A percentile compares a stretch with the other conserved stretches of the same genome.
phyloP scores from a whole-genome alignment of 2,113 vertebrate species.

The Poeciliopsis prolifica region DNA sequence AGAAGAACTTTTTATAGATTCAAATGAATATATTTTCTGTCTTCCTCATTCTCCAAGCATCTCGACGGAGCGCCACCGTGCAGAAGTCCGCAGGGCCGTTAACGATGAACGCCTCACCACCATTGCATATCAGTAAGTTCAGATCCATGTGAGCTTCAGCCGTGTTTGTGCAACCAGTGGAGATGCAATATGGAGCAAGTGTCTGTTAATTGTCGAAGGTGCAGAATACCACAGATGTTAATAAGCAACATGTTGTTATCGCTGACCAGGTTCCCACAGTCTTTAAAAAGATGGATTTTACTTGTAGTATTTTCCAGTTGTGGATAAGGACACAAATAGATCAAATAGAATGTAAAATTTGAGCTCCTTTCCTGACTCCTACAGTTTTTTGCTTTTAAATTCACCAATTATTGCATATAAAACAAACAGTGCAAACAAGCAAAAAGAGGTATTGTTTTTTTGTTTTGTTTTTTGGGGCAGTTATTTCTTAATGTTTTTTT shows the following conservation, averaged over 20 bases:
- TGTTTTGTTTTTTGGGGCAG: too few species aligned
- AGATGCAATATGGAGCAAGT: background rate
- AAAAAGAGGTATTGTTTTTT: too few species aligned
- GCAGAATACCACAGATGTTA: background rate
- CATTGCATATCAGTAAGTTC: conserved; percentile 95
- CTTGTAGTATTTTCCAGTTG: background rate
- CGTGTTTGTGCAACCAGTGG: background rate
- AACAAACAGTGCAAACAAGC: too few species aligned
- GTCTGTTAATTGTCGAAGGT: background rate
- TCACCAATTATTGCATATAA: too few species aligned
- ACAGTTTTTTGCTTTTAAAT: too few species aligned
- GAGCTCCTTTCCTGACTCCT: too few species aligned
- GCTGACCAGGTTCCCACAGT: background rate
- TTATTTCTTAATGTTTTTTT: too few species aligned
- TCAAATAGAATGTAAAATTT: too few species aligned
- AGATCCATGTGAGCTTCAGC: background rate
- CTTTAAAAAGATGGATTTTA: background rate
- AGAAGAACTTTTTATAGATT: background rate
- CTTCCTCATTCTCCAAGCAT: conserved; percentile 79
- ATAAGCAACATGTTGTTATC: background rate
- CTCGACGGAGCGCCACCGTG: conserved; percentile 96
- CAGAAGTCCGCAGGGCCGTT: conserved; percentile 96
- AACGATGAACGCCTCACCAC: conserved; percentile 98
- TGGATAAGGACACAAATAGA: too few species aligned
- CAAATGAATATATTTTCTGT: background rate